A percentile compares a stretch with the other conserved stretches of the same genome.
These are phyloP conservation scores for Hypotaenidia philippensis DNA, from an alignment of 2,797 vertebrate species.

Conservation along the genomic window DNA sequence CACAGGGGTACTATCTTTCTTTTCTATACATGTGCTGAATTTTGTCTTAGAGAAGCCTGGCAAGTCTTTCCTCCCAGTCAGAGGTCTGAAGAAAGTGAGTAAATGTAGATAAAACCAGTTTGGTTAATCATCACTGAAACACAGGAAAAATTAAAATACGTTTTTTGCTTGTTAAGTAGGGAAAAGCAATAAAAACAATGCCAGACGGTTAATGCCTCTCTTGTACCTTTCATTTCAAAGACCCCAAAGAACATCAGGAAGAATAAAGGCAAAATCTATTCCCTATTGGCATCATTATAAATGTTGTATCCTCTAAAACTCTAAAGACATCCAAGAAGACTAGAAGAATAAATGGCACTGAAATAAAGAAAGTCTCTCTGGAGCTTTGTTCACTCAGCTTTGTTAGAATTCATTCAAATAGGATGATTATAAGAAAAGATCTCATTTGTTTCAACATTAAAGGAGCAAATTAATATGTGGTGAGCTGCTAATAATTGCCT, in stretches of 20 bases:
- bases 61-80: slow-evolving; percentile 57
- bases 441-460: slow-evolving; percentile 81
- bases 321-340: slow-evolving; percentile 69
- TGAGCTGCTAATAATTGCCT: slow-evolving; percentile 78
- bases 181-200: slow-evolving; percentile 78
- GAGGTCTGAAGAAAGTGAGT: slow-evolving; percentile 69
- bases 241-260: slow-evolving; percentile 77
- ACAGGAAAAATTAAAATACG: slow-evolving; percentile 78
- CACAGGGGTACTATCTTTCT: not conserved
- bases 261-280: slow-evolving; percentile 79
- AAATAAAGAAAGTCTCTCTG: slow-evolving; percentile 74
- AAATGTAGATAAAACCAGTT: slow-evolving; percentile 52
- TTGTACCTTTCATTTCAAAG: slow-evolving; percentile 80
- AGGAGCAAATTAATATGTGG: slow-evolving; percentile 79
- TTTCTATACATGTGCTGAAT: slow-evolving; percentile 24
- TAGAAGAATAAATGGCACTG: slow-evolving; percentile 73
- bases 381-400: slow-evolving; percentile 75
- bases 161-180: slow-evolving; percentile 67
- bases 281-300: slow-evolving; percentile 80
- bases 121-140: slow-evolving; percentile 76
- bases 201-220: slow-evolving; percentile 79
- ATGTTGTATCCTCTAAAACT: slow-evolving; percentile 75
- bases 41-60: slow-evolving; percentile 45
- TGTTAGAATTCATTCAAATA: slow-evolving; percentile 79
- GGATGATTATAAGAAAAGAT: slow-evolving; percentile 81